A percentile compares a stretch with the other conserved stretches of the same genome.
These are phyloP conservation scores for Caenorhabditis parvicauda DNA, from an alignment of 2,888 invertebrate genomes.

Conservation along the genomic window DNA sequence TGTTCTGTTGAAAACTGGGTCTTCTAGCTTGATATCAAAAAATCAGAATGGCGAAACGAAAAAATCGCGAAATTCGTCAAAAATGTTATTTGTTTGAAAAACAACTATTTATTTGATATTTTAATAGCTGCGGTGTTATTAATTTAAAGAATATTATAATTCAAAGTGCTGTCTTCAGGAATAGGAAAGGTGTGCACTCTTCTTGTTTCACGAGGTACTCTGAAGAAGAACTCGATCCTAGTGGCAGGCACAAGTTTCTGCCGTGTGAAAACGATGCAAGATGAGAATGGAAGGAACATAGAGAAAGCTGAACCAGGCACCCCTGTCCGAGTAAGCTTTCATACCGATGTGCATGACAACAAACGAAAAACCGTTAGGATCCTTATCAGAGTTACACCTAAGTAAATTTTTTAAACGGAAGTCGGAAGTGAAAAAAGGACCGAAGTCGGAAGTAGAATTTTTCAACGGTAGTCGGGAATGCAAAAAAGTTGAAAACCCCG, in stretches of 20 bases:
- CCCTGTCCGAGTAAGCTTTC: slow-evolving; percentile 44
- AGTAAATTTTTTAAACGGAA: too few relatives aligned
- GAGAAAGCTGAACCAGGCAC: slow-evolving; percentile 47
- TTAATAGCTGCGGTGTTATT: too few relatives aligned
- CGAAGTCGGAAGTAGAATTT: too few relatives aligned
- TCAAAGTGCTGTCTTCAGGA: slow-evolving; percentile 34
- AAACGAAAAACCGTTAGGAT: slow-evolving; percentile 73
- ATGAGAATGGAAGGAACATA: slow-evolving; percentile 51
- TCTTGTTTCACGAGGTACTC: slow-evolving; percentile 80
- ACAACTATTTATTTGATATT: not conserved
- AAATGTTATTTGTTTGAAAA: not conserved
- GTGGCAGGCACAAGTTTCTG: slow-evolving; percentile 80
- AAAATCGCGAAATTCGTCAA: too few relatives aligned
- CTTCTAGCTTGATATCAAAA: too few relatives aligned
- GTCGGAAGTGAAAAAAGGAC: too few relatives aligned
- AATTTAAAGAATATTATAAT: not conserved
- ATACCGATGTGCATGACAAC: not conserved
- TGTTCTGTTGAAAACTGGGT: too few relatives aligned
- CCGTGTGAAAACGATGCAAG: slow-evolving; percentile 69
- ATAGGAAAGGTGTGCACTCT: slow-evolving; percentile 79
- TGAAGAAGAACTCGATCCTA: slow-evolving; percentile 76
- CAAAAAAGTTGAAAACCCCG: not conserved
- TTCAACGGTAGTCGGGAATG: too few relatives aligned
- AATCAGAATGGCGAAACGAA: too few relatives aligned
- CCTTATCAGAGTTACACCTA: slow-evolving; percentile 76